Conservation (phyloP, 2,113 vertebrate species). For the Climacteris rufus region DNA sequence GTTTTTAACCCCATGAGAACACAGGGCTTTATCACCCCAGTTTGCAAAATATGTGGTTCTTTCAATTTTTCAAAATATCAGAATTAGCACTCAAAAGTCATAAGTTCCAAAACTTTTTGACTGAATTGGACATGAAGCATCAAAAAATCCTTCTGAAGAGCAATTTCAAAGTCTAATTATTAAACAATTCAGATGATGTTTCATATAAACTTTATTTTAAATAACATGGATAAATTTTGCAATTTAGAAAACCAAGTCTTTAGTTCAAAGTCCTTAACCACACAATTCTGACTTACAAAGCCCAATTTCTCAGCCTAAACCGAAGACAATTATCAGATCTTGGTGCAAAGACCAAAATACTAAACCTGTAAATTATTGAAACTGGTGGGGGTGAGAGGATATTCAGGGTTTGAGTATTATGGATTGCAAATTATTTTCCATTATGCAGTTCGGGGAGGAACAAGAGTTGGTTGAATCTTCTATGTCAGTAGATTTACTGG, state of each 20-base stretch:
- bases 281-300: neutral
- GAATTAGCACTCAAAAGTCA: neutral
- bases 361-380: neutral
- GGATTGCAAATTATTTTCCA: neutral
- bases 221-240: neutral
- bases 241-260: neutral
- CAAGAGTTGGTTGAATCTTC: neutral
- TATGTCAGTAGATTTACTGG: neutral
- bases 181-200: neutral
- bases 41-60: neutral
- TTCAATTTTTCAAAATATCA: neutral
- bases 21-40: accelerated
- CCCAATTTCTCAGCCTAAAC: neutral
- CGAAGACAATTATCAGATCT: neutral
- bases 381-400: accelerated
- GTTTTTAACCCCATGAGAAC: neutral
- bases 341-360: neutral
- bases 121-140: neutral
- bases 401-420: neutral
- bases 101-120: neutral
- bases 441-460: neutral
- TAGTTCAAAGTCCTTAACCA: neutral
- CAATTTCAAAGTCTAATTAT: neutral
- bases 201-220: neutral
- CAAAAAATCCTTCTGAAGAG: neutral